These are phyloP conservation scores for Bactericera cockerelli DNA, from an alignment of 1,140 invertebrate species.

Conservation along the genomic window DNA sequence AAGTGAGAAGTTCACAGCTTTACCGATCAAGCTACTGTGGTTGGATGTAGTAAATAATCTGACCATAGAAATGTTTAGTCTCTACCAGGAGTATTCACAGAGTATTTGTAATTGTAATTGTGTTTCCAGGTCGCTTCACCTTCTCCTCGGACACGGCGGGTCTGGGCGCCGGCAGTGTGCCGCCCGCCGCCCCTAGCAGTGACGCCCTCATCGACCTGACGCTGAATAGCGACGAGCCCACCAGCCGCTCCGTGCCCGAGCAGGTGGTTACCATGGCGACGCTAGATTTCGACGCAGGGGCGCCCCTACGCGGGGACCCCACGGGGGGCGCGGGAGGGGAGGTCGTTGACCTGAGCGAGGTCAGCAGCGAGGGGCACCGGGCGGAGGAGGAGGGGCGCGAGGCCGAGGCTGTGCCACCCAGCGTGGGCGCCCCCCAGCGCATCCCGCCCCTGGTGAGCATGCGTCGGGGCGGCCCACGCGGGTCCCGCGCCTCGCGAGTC, in stretches of 20 bases:
- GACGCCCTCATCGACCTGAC: not conserved
- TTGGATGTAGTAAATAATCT: too few relatives aligned
- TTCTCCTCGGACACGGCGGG: conserved; percentile 41
- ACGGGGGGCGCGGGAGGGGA: not conserved
- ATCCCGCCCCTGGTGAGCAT: not conserved
- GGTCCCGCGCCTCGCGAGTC: not conserved
- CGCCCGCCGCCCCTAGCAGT: not conserved
- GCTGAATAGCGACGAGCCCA: not conserved
- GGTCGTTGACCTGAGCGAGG: not conserved
- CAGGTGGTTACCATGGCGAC: not conserved
- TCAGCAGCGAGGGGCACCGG: not conserved
- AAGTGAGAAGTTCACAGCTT: too few relatives aligned
- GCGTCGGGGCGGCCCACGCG: not conserved
- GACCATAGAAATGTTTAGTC: too few relatives aligned
- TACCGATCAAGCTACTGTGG: too few relatives aligned
- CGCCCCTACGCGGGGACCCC: not conserved
- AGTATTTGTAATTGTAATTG: too few relatives aligned
- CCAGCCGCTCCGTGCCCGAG: not conserved
- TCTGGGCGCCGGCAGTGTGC: conserved; percentile 13
- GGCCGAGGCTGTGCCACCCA: not conserved
- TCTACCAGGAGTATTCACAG: too few relatives aligned
- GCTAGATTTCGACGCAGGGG: not conserved
- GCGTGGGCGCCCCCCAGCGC: not conserved
- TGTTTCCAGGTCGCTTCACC: conserved; percentile 42
- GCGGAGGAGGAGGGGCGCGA: not conserved